Evolutionary conservation across 2,888 invertebrate genomes (phyloP), one percentile per base, ranked within the genome.

Genomic region (Nudaria mundana): DNA sequence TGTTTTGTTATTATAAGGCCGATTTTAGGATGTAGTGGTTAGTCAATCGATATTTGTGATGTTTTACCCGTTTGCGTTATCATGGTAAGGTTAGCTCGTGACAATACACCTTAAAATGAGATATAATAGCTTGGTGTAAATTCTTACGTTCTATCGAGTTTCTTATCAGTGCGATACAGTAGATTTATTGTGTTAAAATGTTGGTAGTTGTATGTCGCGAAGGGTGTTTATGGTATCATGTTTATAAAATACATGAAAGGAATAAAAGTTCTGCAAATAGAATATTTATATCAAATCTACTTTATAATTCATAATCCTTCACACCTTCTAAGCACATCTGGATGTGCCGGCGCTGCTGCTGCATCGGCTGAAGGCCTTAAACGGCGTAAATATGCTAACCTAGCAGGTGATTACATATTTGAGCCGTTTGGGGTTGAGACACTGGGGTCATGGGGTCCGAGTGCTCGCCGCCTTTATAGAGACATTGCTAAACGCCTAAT

Each of bases 21-120:
- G 57, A 58, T 46, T 63, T 58, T 54, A 38, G 46, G 34, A 29
- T 62, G 53, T 35, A 35, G 12, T 32, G 31, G 15, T 33, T 7
- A n/a, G 23, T 23, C 46, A 73, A 81, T 81, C 78, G 75, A 81
- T 81, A 71, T 65, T 65, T 12, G 11, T 30, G 33, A 37, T 30
- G 18, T 24, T 28, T 47, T 44, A 43, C 38, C 33, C 23, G 46
- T 23, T 33, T 26, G 29, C 24, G 47, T 34, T 61, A 61, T 58
- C 58, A 16, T 33, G n/a, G 61, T 48, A 48, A 52, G 48, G 54
- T 56, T 62, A 59, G 52, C 48, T 40, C 48, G 40, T 55, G 43
- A 69, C 64, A 63, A 62, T 62, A 56, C 47, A 49, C 54, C 56
- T 47, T 46, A 52, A 55, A 47, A 56, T 60, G 45, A 43, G 58